Percentiles rank a stretch among this genome's conserved stretches.
Conservation (phyloP, 2,888 invertebrate species). For the Cataglyphis altisquamis region DNA sequence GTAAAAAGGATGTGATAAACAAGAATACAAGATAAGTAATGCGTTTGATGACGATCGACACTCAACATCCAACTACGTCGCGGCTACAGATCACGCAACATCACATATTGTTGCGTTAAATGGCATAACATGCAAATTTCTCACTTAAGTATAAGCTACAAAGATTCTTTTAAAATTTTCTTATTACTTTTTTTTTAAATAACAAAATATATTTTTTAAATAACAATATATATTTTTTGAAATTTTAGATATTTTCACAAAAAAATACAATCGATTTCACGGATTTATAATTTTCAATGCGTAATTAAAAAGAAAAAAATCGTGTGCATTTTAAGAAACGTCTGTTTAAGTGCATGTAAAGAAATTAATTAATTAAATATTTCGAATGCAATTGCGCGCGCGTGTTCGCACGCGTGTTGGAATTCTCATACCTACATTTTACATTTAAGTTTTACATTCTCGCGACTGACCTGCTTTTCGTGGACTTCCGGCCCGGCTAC, state of each 20-base stretch:
- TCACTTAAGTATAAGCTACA: not conserved
- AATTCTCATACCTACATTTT: not conserved
- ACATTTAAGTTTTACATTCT: not conserved
- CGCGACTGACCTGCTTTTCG: constrained; percentile 49
- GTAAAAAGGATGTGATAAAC: not conserved
- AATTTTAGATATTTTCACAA: not conserved
- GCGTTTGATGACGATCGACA: not conserved
- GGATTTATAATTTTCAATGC: not conserved
- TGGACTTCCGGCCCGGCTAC: constrained; percentile 26
- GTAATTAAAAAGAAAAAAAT: not conserved
- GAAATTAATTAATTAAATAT: constrained; percentile 1
- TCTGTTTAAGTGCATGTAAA: not conserved
- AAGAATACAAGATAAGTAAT: not conserved
- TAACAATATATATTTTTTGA: not conserved
- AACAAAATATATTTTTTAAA: not conserved
- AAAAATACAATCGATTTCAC: not conserved
- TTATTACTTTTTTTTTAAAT: not conserved
- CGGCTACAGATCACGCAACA: not conserved
- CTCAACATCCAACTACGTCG: not conserved
- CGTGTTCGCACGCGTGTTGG: not conserved
- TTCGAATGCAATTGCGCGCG: not conserved
- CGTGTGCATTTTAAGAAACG: not conserved
- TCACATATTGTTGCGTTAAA: constrained; percentile 7
- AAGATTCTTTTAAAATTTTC: not conserved
- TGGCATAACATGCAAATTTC: not conserved